Evolutionary conservation across 2,888 invertebrate species (phyloP).

Genomic region (Lissonota sp.): DNA sequence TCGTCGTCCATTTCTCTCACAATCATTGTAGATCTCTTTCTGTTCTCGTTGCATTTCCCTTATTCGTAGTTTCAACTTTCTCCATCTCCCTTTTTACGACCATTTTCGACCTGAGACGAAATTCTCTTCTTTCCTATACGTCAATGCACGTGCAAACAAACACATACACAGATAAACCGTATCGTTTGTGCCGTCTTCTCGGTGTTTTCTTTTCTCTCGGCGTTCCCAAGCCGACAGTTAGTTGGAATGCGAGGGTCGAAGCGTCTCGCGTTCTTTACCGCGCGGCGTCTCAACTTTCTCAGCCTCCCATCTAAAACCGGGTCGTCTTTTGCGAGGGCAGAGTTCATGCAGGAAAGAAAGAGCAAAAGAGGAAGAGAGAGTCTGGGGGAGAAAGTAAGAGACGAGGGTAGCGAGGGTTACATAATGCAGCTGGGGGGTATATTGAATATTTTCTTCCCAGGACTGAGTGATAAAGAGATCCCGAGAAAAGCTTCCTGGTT

Average conservation of each 20-base stretch:
- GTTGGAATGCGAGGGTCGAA: constrained; percentile 61
- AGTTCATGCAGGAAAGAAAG: constrained; percentile 2
- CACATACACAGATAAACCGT: neutral
- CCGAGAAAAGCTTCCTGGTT: constrained; percentile 72
- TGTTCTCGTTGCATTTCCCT: neutral
- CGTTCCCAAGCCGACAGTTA: constrained; percentile 30
- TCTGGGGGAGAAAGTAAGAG: constrained; percentile 23
- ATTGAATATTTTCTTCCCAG: constrained; percentile 78
- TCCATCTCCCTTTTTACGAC: neutral
- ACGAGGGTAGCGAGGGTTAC: constrained; percentile 71
- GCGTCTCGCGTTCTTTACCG: constrained; percentile 40
- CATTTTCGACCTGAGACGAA: neutral
- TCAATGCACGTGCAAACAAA: neutral
- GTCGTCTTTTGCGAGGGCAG: neutral
- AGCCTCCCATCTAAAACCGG: constrained; percentile 23
- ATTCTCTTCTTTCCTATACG: neutral
- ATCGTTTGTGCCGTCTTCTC: neutral
- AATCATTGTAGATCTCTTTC: too few species aligned
- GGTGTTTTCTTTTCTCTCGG: neutral
- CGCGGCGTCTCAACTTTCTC: constrained; percentile 55
- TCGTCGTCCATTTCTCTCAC: too few species aligned
- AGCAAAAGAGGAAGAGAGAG: constrained; percentile 52
- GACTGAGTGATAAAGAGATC: constrained; percentile 80
- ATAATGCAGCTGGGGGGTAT: constrained; percentile 78
- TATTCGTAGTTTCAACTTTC: neutral